Base-by-base conservation (phyloP, 2,888 invertebrate genomes). In the Tipula unca region DNA sequence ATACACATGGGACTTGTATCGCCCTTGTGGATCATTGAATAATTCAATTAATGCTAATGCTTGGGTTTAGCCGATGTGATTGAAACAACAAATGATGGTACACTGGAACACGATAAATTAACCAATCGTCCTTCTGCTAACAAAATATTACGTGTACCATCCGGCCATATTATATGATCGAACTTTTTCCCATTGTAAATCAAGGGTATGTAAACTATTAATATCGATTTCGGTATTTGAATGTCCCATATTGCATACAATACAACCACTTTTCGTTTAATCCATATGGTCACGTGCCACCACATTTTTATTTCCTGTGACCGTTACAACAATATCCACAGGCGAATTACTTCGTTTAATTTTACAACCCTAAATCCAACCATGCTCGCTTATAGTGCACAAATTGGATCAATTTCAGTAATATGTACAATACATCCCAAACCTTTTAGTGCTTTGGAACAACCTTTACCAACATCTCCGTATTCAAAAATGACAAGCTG, bases 1-100 rank as follows among this genome's bases (percentile, higher is more conserved):
- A 91, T 99, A 99, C 20, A 99, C 99, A 90, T 99, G 99, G 87
- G 98, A 95, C 92, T 98, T 99, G 91, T 99, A 99, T 86, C 99
- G 93, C 69, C 98, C 97, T 85, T 94, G 92, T 14, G 99, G 99
- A 8, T 99, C 99, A 92, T 99, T 99, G 90, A 97, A 99, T 82
- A 99, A 92, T 92, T 99, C 99, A 89, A 99, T 99, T 87, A 99
- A 93, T 29, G 99, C 99, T 87, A 99, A 92, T 10, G 98, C 98
- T 92, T 99, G 99, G 54, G 99, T 99, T n/a, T n/a, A 86, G 98
- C 97, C 1, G 98, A 97, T 42, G 99, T 99, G 88, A 99, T 98
- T 35, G 99, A 99, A 86, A 99, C 98, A 87, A 99, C 98, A 92
- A 99, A 98, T 29, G 98, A 99, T 6, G 99, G 98, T 89, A 99